phyloP scores from a whole-genome alignment of 2,797 vertebrate genomes.

The Enoplosus armatus region DNA sequence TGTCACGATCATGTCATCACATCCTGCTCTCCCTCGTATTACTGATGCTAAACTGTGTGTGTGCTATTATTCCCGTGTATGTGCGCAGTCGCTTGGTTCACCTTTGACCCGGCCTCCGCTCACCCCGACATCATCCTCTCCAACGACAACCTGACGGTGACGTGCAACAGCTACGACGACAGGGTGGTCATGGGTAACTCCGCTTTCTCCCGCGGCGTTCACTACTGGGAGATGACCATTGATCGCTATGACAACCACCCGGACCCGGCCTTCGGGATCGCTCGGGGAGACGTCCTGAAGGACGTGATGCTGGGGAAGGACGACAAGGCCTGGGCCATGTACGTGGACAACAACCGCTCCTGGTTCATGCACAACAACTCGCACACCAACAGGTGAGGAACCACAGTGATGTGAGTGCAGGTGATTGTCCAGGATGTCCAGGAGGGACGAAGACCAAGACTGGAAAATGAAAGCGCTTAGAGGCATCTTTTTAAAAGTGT shows the following conservation, averaged over 20 bases:
- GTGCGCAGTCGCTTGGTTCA: constrained; percentile 95
- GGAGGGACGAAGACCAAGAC: background rate
- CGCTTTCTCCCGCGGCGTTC: constrained; percentile 95
- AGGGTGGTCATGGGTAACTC: constrained; percentile 95
- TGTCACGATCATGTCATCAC: constrained; percentile 4
- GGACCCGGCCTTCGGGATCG: constrained; percentile 95
- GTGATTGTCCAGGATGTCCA: background rate
- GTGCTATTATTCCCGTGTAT: constrained; percentile 18
- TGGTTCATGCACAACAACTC: constrained; percentile 99
- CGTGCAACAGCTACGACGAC: constrained; percentile 98
- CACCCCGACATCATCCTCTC: constrained; percentile 98
- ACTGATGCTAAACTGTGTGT: constrained; percentile 1
- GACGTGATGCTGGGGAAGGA: constrained; percentile 99
- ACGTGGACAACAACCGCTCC: constrained; percentile 98
- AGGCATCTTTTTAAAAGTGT: too few species aligned
- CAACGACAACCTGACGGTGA: constrained; percentile 98
- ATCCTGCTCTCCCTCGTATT: background rate
- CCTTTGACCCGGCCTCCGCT: constrained; percentile 92
- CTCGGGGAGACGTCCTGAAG: constrained; percentile 93
- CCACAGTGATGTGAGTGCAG: background rate
- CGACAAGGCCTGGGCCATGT: constrained; percentile 99
- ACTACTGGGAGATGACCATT: constrained; percentile 97
- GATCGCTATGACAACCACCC: constrained; percentile 99
- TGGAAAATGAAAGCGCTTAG: too few species aligned
- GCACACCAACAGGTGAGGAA: constrained; percentile 94